Evolutionary conservation across 2,797 vertebrate genomes (phyloP).

Genomic region (Anguilla megastoma): DNA sequence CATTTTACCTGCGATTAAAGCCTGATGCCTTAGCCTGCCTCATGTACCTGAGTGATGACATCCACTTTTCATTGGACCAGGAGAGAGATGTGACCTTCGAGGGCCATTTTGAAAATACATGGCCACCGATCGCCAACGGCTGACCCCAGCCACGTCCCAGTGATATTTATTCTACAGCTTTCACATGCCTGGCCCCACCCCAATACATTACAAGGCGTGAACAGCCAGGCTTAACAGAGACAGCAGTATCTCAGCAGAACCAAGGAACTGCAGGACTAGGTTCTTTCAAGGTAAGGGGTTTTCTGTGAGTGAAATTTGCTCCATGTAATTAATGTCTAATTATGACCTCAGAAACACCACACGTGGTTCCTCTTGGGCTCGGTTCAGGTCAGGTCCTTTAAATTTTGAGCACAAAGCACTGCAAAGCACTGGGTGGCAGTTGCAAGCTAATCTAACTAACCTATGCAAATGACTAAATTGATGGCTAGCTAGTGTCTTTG

Average conservation of each 20-base stretch:
- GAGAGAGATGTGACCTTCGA: not conserved
- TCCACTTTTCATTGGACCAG: not conserved
- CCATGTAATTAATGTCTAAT: not conserved
- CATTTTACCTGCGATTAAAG: slow-evolving; percentile 43
- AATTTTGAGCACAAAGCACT: no score
- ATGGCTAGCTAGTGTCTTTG: no score
- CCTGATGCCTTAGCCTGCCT: not conserved
- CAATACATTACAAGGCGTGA: not conserved
- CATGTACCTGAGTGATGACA: not conserved
- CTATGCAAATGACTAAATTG: no score
- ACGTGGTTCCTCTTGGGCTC: not conserved
- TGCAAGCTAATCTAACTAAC: no score
- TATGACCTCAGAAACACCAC: not conserved
- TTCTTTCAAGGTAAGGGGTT: not conserved
- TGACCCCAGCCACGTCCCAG: not conserved
- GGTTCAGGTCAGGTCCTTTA: not conserved
- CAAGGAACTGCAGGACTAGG: not conserved
- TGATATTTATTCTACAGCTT: not conserved
- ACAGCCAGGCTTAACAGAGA: not conserved
- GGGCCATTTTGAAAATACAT: not conserved
- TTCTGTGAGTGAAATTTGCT: not conserved
- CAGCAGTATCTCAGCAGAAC: not conserved
- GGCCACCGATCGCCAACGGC: not conserved
- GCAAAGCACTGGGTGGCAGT: no score
- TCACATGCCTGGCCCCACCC: not conserved